These are phyloP conservation scores for Lipophrys pholis DNA, from an alignment of 2,113 vertebrate genomes.

Conservation along the genomic window DNA sequence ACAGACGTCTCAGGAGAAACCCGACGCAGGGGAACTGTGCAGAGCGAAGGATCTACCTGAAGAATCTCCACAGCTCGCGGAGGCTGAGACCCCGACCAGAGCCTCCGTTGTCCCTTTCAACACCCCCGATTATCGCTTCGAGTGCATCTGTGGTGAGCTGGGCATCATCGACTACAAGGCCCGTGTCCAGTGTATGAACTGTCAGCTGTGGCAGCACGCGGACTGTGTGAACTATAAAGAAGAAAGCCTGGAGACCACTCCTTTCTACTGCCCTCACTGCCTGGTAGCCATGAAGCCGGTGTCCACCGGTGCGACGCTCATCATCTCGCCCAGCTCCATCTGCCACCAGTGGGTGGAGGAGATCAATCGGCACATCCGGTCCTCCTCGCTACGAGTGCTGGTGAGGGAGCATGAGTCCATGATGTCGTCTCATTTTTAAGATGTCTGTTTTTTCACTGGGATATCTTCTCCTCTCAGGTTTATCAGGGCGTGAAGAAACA, in stretches of 20 bases:
- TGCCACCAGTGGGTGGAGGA: constrained; percentile 99
- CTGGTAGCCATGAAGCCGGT: constrained; percentile 97
- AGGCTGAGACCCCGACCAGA: constrained; percentile 56
- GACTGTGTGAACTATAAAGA: constrained; percentile 96
- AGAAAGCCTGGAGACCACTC: constrained; percentile 89
- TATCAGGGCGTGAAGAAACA: constrained; percentile 98
- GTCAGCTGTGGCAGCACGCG: constrained; percentile 96
- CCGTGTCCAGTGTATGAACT: constrained; percentile 97
- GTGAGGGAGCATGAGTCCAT: constrained; percentile 72
- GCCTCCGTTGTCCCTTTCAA: constrained; percentile 83
- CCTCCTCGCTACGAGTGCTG: constrained; percentile 92
- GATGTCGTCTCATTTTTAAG: too few species aligned
- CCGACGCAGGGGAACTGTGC: neutral
- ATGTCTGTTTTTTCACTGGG: too few species aligned
- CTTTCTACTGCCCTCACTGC: constrained; percentile 98
- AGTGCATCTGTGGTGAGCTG: constrained; percentile 96
- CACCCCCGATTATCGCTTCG: constrained; percentile 91
- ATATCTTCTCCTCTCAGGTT: constrained; percentile 77
- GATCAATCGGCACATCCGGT: constrained; percentile 94
- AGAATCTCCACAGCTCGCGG: constrained; percentile 15
- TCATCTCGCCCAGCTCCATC: constrained; percentile 98
- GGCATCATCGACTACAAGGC: constrained; percentile 91
- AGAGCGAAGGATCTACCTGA: neutral
- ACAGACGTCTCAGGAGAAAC: constrained; percentile 32
- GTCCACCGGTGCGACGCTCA: constrained; percentile 93